Evolutionary conservation across 2,888 invertebrate species (phyloP).

Genomic region (Bursaphelenchus okinawaensis): DNA sequence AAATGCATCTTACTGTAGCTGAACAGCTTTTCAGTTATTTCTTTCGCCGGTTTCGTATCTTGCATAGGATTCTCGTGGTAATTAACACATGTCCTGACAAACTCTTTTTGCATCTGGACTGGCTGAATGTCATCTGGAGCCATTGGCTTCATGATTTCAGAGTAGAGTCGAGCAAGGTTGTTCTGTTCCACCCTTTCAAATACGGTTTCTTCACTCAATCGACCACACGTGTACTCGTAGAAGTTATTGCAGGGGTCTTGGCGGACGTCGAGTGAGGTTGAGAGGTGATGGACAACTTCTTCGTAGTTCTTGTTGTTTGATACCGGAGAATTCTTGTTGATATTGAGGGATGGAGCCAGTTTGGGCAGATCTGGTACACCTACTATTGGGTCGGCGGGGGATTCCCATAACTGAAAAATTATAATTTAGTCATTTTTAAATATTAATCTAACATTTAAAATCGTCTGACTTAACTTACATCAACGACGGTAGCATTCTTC

Average conservation of each 20-base stretch:
- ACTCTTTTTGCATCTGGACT: background rate
- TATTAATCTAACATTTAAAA: too few relatives aligned
- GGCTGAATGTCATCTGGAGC: background rate
- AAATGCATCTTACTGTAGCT: background rate
- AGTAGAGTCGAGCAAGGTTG: background rate
- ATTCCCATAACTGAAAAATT: background rate
- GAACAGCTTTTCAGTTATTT: background rate
- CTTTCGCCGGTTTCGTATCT: background rate
- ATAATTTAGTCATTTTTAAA: background rate
- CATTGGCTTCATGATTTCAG: background rate
- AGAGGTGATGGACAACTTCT: constrained; percentile 15
- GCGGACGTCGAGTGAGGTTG: constrained; percentile 9
- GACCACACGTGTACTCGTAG: constrained; percentile 46
- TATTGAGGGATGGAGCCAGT: constrained; percentile 11
- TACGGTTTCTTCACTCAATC: constrained; percentile 5
- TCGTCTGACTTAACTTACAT: too few relatives aligned
- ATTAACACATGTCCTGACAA: background rate
- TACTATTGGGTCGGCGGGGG: background rate
- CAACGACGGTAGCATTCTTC: background rate
- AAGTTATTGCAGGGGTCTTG: constrained; percentile 49
- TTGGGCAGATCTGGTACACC: background rate
- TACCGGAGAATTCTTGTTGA: background rate
- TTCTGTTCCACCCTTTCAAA: background rate
- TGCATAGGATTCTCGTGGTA: background rate
- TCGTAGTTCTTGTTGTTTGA: constrained; percentile 1